These are phyloP conservation scores for Vultur gryphus DNA, from an alignment of 2,797 vertebrate genomes.

Conservation along the genomic window DNA sequence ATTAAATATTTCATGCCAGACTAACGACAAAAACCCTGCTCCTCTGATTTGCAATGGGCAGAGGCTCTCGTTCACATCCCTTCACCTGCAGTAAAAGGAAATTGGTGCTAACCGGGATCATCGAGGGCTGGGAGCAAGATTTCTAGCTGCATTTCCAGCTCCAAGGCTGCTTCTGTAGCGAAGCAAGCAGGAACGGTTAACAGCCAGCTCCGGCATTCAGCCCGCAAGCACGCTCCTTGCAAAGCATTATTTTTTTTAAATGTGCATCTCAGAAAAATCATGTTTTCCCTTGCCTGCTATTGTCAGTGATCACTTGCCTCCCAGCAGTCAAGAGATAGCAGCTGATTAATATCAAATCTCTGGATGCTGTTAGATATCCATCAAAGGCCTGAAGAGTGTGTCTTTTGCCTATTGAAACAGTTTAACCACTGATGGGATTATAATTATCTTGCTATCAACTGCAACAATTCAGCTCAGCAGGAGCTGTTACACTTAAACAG, in stretches of 20 bases:
- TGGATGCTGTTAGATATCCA: background rate
- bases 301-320: background rate
- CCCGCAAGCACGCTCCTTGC: fast-evolving
- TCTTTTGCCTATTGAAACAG: constrained; percentile 14
- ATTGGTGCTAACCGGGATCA: fast-evolving
- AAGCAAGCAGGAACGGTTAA: background rate
- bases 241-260: background rate
- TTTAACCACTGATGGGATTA: constrained; percentile 46
- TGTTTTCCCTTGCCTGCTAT: background rate
- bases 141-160: background rate
- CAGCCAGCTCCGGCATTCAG: background rate
- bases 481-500: background rate
- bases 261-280: background rate
- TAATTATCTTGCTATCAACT: constrained; percentile 53
- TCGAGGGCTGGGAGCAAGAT: background rate
- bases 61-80: background rate
- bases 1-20: background rate
- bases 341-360: background rate
- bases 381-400: constrained; percentile 22
- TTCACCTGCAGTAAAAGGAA: background rate
- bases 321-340: background rate
- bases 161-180: fast-evolving
- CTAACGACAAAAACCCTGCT: background rate
- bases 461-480: constrained; percentile 44
- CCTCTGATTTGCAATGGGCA: background rate